phyloP scores from a whole-genome alignment of 2,797 vertebrate genomes.

The Craterocephalus amniculus region DNA sequence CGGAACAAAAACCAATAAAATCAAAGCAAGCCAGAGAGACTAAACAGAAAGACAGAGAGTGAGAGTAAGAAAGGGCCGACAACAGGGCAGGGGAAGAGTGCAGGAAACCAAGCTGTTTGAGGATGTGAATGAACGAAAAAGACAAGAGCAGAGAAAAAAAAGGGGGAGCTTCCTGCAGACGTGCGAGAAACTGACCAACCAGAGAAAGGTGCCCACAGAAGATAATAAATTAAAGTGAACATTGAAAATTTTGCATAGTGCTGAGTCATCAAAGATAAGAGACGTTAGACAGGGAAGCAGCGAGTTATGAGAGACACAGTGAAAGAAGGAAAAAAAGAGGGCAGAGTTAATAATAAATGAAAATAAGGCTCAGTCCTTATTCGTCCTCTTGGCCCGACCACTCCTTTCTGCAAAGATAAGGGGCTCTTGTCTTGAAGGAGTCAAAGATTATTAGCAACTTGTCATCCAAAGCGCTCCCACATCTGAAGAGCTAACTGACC shows the following conservation, averaged over 20 bases:
- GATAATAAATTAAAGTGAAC: conserved; percentile 53
- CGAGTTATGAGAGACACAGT: conserved; percentile 1
- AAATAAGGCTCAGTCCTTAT: background rate
- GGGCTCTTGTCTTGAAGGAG: background rate
- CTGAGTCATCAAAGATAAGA: conserved; percentile 67
- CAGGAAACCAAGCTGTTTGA: conserved; percentile 23
- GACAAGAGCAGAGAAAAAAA: conserved; percentile 33
- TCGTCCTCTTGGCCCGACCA: no score
- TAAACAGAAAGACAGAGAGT: background rate
- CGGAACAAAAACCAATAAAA: conserved; percentile 17
- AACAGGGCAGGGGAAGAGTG: conserved; percentile 18
- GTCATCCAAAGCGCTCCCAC: no score
- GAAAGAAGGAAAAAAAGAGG: background rate
- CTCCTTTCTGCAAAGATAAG: background rate
- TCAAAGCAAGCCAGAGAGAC: conserved; percentile 18
- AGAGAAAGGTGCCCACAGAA: conserved; percentile 15
- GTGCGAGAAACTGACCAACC: conserved; percentile 52
- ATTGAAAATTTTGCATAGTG: conserved; percentile 57
- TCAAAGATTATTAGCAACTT: no score
- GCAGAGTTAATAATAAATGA: background rate
- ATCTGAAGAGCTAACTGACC: background rate
- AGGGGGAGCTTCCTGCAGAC: conserved; percentile 11
- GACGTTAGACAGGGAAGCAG: background rate
- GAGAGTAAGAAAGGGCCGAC: background rate
- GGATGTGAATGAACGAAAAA: conserved; percentile 41